These are phyloP conservation scores for Eucera pruinosa DNA, from an alignment of 2,888 invertebrate species.

Conservation along the genomic window DNA sequence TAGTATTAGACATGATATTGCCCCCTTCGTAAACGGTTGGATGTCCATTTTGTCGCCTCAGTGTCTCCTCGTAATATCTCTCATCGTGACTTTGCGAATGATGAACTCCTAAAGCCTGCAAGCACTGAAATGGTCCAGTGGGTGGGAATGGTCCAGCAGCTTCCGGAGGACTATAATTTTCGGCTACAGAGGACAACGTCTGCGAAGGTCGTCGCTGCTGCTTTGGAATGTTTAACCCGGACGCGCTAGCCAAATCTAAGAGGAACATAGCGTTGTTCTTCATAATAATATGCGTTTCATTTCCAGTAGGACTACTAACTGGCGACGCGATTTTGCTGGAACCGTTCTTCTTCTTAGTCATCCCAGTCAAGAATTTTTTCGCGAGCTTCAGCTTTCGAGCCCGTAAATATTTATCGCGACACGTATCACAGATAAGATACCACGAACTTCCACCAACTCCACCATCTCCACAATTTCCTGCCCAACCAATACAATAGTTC, in stretches of 20 bases:
- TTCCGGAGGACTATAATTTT: conserved; percentile 86
- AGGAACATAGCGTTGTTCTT: conserved; percentile 97
- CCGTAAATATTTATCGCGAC: conserved; percentile 91
- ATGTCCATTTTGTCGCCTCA: conserved; percentile 84
- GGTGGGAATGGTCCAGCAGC: conserved; percentile 86
- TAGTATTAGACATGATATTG: conserved; percentile 69
- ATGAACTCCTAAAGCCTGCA: conserved; percentile 85
- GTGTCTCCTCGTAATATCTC: conserved; percentile 84
- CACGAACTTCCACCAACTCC: conserved; percentile 92
- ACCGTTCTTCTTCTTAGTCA: conserved; percentile 74
- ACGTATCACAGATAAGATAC: conserved; percentile 96
- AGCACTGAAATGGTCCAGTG: conserved; percentile 87
- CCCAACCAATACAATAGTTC: conserved; percentile 94
- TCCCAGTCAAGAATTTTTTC: conserved; percentile 78
- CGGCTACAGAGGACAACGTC: conserved; percentile 86
- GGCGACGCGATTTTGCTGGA: conserved; percentile 76
- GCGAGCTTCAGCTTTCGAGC: conserved; percentile 73
- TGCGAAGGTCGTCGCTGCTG: conserved; percentile 82
- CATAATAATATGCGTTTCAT: conserved; percentile 89
- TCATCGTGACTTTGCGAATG: conserved; percentile 78
- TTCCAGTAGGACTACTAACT: conserved; percentile 81
- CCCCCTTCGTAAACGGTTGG: conserved; percentile 80
- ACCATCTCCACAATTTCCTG: conserved; percentile 94
- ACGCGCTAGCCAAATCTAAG: conserved; percentile 93
- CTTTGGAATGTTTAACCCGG: conserved; percentile 85